Conservation (phyloP, 2,113 vertebrate species). For the Eonycteris spelaea region DNA sequence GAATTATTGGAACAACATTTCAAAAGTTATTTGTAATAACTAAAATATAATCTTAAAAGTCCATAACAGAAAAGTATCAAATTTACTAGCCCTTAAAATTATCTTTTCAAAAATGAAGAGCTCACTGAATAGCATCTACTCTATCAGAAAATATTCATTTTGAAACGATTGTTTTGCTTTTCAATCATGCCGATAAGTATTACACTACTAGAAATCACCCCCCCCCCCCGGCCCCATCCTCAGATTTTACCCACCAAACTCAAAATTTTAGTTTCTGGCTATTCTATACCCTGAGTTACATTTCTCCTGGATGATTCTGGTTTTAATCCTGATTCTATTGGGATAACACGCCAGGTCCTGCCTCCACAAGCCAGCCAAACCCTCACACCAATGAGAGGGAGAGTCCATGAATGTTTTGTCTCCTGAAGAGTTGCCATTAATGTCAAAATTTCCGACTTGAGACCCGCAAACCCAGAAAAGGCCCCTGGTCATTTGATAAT, state of each 20-base stretch:
- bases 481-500: not conserved
- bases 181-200: not conserved
- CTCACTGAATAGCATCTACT: not conserved
- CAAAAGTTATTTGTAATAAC: not conserved
- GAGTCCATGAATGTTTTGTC: not conserved
- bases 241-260: too few relatives aligned
- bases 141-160: not conserved
- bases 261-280: not conserved
- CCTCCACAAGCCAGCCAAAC: not conserved
- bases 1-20: not conserved
- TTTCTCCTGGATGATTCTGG: not conserved
- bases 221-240: too few relatives aligned
- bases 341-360: not conserved
- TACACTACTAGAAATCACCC: not conserved
- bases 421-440: not conserved
- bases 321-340: not conserved
- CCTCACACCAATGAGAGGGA: not conserved
- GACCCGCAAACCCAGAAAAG: not conserved
- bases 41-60: not conserved
- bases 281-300: not conserved
- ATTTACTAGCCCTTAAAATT: not conserved
- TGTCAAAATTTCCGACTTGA: not conserved
- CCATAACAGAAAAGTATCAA: not conserved
- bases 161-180: not conserved
- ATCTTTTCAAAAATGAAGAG: not conserved